These are phyloP conservation scores for Labia minor DNA, from an alignment of 2,888 invertebrate species.

Conservation along the genomic window DNA sequence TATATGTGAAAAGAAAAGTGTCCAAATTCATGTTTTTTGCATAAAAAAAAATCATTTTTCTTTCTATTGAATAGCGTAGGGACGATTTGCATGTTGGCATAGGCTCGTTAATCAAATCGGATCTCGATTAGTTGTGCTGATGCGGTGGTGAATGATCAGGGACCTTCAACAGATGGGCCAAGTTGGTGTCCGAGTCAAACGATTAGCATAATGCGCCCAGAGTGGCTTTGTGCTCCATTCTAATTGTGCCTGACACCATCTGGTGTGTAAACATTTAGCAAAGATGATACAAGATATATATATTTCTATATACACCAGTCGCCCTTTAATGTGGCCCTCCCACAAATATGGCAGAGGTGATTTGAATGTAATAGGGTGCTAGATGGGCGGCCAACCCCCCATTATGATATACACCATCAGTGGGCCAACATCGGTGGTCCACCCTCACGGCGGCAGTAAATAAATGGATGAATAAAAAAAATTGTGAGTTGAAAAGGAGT, in stretches of 20 bases:
- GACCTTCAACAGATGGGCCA: constrained; percentile 3
- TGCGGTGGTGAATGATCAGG: not conserved
- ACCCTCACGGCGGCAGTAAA: constrained; percentile 6
- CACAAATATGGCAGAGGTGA: constrained; percentile 13
- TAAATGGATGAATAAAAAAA: constrained; percentile 13
- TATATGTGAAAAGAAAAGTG: too few species aligned
- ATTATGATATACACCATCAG: constrained; percentile 2
- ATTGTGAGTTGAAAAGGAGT: constrained; percentile 7
- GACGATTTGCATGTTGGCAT: too few species aligned
- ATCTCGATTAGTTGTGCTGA: not conserved
- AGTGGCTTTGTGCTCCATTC: not conserved
- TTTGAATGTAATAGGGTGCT: constrained; percentile 13
- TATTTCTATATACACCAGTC: not conserved
- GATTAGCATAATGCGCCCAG: not conserved
- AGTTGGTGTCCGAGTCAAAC: not conserved
- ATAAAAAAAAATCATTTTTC: too few species aligned
- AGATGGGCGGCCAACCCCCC: not conserved
- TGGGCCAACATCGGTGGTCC: constrained; percentile 13
- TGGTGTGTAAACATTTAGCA: constrained; percentile 13
- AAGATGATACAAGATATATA: constrained; percentile 5
- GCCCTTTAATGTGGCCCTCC: not conserved
- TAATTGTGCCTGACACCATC: not conserved
- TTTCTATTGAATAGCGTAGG: too few species aligned
- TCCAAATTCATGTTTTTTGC: too few species aligned
- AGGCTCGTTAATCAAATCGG: not conserved